phyloP scores from a whole-genome alignment of 2,113 vertebrate genomes.

The Lynx canadensis region DNA sequence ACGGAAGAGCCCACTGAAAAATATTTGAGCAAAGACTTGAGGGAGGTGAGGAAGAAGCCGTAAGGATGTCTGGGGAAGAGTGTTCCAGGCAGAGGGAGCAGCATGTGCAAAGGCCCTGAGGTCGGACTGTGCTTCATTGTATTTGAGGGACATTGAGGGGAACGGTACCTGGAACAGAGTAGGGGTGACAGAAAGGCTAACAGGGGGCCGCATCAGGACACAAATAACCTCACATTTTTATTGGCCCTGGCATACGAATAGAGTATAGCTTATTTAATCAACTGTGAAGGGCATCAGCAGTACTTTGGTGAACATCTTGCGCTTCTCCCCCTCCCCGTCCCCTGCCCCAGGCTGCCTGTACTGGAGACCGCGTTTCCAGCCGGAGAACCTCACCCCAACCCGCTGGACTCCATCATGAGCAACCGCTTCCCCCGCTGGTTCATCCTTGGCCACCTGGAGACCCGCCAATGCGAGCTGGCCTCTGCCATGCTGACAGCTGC shows the following conservation, averaged over 20 bases:
- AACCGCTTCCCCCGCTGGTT: conserved; percentile 85
- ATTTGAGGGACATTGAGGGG: neutral
- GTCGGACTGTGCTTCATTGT: neutral
- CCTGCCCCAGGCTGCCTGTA: conserved; percentile 78
- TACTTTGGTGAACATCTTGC: neutral
- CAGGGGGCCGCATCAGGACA: neutral
- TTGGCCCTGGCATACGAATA: neutral
- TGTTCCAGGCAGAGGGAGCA: neutral
- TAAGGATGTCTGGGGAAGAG: neutral
- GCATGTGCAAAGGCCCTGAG: neutral
- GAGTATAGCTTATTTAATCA: neutral
- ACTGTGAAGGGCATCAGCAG: neutral
- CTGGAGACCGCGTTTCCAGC: conserved; percentile 76
- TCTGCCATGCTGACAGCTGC: conserved; percentile 83
- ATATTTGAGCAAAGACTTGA: neutral
- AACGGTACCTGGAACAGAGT: neutral
- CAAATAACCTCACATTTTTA: neutral
- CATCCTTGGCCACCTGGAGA: conserved; percentile 85
- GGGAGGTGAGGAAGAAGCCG: neutral
- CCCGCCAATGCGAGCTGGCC: conserved; percentile 85
- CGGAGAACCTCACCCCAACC: conserved; percentile 72
- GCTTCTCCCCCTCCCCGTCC: neutral
- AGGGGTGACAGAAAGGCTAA: neutral
- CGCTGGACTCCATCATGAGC: conserved; percentile 79
- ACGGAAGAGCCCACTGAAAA: neutral